Base-by-base conservation (phyloP, 1,140 invertebrate genomes). In the Agrypnia vestita region DNA sequence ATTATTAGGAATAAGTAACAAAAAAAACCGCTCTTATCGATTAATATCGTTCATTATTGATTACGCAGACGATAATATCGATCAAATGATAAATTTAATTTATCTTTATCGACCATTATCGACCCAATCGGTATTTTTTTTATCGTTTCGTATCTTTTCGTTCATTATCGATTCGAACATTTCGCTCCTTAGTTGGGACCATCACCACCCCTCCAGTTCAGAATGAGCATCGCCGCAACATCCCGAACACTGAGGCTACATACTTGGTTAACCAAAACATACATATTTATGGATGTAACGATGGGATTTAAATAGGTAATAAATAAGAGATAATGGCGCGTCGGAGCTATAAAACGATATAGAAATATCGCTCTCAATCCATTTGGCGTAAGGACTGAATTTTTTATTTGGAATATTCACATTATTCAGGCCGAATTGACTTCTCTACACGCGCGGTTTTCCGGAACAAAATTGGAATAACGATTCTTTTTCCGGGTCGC, bases 341-440 rank as follows among this genome's bases (percentile, higher is more conserved):
- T 51, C 47, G 46, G 46, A 53, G 67, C 67, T 51, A 51, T 71
- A 71, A 71, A 71, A 71, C 67, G 47, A 71, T 71, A 62, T 62
- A 51, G 49, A 71, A 71, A 71, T 71, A 71, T 71, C 46, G 67
- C 67, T 49, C 67, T 51, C 67, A 71, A 71, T 53, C 67, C 67
- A 71, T 49, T 71, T 51, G 67, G 67, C 67, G 21, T 49, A 49
- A 49, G 67, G 47, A 71, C 67, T 71, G 67, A 51, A 49, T 71
- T 71, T 62, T 71, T 71, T 71, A 71, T 71, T 49, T 49, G 46
- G 46, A 71, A 71, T 71, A 71, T 71, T 51, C 46, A 51, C 67
- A 71, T 71, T 71, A 71, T 47, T 71, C 10, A 17, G 46, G 12
- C 47, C 19, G 64, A 71, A 71, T 71, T 12, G 44, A 13, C 44